Conservation (phyloP, 2,888 invertebrate genomes). For the Noctua fimbriata region DNA sequence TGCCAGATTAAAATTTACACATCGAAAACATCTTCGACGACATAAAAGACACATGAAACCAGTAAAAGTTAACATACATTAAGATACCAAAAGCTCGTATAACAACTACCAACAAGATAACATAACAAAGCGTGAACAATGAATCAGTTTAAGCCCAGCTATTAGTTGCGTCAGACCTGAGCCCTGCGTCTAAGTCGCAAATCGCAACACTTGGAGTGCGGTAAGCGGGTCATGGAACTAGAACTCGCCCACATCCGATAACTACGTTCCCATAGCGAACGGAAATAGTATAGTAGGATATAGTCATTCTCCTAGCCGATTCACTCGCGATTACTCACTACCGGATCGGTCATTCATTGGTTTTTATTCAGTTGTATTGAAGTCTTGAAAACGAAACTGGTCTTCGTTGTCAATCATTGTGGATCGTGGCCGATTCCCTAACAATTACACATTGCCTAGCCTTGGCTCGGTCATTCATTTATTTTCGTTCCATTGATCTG, state of each 20-base stretch:
- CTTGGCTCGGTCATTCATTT: constrained; percentile 48
- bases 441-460: constrained; percentile 49
- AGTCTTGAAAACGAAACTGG: constrained; percentile 42
- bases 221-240: constrained; percentile 83
- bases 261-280: constrained; percentile 75
- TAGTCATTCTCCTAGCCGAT: constrained; percentile 77
- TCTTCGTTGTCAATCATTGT: constrained; percentile 37
- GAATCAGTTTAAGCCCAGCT: constrained; percentile 59
- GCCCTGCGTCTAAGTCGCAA: constrained; percentile 67
- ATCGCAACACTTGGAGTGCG: constrained; percentile 67
- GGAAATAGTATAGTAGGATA: constrained; percentile 78
- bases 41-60: background rate
- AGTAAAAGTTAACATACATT: constrained; percentile 19
- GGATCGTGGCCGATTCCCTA: constrained; percentile 26
- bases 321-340: constrained; percentile 78
- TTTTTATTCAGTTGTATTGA: constrained; percentile 61
- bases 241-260: constrained; percentile 77
- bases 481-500: constrained; percentile 55
- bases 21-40: constrained; percentile 32
- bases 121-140: constrained; percentile 53
- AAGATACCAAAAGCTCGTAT: constrained; percentile 8
- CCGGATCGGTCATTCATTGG: constrained; percentile 69
- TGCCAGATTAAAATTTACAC: constrained; percentile 47
- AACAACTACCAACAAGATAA: constrained; percentile 4
- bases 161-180: constrained; percentile 67